A percentile compares a stretch with the other conserved stretches of the same genome.
phyloP scores from a whole-genome alignment of 2,888 invertebrate species.

The Drosophila incognita region DNA sequence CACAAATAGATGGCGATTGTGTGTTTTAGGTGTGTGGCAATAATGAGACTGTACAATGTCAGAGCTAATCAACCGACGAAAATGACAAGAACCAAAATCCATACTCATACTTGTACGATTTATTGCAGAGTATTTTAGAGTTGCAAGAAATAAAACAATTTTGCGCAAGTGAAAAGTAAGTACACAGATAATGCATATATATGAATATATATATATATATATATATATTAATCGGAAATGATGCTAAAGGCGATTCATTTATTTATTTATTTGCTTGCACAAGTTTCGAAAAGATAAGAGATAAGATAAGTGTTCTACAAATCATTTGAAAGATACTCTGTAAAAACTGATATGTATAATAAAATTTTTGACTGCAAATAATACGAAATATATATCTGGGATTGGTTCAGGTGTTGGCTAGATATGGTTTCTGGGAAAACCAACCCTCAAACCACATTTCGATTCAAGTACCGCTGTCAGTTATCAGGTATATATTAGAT shows the following conservation, averaged over 20 bases:
- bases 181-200: background rate
- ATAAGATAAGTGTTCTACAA: background rate
- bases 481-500: background rate
- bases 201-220: background rate
- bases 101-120: background rate
- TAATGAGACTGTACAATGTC: constrained; percentile 31
- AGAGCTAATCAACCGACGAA: constrained; percentile 13
- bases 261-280: too few species aligned
- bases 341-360: background rate
- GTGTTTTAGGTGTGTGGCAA: constrained; percentile 8
- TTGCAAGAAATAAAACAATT: background rate
- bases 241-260: background rate
- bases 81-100: background rate
- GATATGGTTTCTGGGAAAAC: background rate
- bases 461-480: background rate
- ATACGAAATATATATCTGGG: background rate
- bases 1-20: constrained; percentile 26
- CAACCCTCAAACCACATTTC: background rate
- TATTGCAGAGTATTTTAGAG: background rate
- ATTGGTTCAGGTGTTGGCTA: background rate
- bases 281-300: background rate
- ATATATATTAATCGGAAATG: background rate
- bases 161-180: background rate
- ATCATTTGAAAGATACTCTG: background rate
- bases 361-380: background rate